Conservation (phyloP, 2,888 invertebrate species). For the Keiferia lycopersicella region DNA sequence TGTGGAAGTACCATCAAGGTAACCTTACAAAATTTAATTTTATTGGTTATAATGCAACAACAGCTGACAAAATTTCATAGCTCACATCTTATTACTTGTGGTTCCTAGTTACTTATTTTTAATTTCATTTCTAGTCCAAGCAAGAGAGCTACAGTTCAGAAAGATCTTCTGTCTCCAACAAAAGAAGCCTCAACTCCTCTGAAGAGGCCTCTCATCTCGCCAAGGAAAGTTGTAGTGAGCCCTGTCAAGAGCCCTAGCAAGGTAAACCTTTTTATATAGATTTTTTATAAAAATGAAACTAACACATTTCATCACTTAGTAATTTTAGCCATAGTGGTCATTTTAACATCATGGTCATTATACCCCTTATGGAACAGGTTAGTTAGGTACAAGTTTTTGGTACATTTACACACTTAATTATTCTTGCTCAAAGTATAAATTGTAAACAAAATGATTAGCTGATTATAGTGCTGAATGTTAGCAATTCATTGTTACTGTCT, state of each 20-base stretch:
- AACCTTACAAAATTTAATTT: constrained; percentile 28
- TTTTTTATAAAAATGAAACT: too few relatives aligned
- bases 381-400: too few relatives aligned
- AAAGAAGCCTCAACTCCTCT: constrained; percentile 67
- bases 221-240: constrained; percentile 83
- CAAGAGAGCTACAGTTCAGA: constrained; percentile 59
- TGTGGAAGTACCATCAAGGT: constrained; percentile 89
- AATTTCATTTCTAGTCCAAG: constrained; percentile 81
- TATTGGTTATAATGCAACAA: neutral
- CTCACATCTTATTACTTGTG: neutral
- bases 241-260: constrained; percentile 84
- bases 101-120: neutral
- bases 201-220: constrained; percentile 80
- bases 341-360: too few relatives aligned
- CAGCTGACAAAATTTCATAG: too few relatives aligned
- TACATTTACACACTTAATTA: too few relatives aligned
- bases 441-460: too few relatives aligned
- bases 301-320: too few relatives aligned
- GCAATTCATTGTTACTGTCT: too few relatives aligned
- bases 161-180: constrained; percentile 80
- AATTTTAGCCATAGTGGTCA: neutral
- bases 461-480: too few relatives aligned
- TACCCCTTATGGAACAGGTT: too few relatives aligned
- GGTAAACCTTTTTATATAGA: constrained; percentile 45
- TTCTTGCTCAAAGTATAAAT: too few relatives aligned